Conservation (phyloP, 2,113 vertebrate genomes). For the Nicator chloris region DNA sequence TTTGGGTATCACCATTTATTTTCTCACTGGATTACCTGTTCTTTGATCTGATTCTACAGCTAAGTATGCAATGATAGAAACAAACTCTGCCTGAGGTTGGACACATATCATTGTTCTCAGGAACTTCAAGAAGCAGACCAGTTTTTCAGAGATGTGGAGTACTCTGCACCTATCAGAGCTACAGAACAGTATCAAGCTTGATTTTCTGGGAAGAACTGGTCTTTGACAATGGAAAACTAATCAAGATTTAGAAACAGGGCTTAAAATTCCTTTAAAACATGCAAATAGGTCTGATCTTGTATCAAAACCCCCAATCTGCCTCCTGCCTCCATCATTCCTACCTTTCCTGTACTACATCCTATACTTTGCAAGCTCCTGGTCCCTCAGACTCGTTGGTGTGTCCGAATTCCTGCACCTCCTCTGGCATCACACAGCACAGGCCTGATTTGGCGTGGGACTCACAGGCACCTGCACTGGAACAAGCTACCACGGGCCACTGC, state of each 20-base stretch:
- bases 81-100: background rate
- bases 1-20: background rate
- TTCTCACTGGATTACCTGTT: background rate
- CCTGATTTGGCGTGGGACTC: background rate
- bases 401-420: rapidly evolving
- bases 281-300: background rate
- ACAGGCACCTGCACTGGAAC: background rate
- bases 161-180: background rate
- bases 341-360: background rate
- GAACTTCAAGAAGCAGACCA: background rate
- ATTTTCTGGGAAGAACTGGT: background rate
- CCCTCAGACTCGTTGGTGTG: background rate
- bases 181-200: background rate
- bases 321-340: background rate
- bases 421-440: background rate
- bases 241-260: background rate
- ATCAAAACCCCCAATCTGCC: background rate
- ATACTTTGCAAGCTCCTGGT: background rate
- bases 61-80: background rate
- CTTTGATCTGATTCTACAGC: background rate
- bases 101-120: background rate
- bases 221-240: background rate
- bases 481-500: background rate
- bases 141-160: background rate
- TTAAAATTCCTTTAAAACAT: background rate